Evolutionary conservation across 30 jellyfish, hydroid and myxozoan genomes (phyloP).

Genomic region (Cassiopea xamachana): DNA sequence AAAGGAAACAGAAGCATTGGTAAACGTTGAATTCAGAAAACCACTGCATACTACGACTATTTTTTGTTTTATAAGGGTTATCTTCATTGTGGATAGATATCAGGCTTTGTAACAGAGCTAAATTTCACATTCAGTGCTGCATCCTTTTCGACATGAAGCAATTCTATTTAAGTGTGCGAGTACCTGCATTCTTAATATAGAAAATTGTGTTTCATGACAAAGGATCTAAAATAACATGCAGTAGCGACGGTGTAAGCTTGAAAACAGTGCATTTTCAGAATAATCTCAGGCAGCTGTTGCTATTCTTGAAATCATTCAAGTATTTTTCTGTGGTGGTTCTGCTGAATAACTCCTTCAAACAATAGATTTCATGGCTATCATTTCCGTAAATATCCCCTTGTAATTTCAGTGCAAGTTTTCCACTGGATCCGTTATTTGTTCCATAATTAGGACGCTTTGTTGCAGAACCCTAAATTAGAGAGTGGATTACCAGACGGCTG

Average conservation of each 20-base stretch:
- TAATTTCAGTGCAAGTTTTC: background rate
- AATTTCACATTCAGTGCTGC: too few species aligned
- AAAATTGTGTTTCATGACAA: background rate
- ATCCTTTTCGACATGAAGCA: too few species aligned
- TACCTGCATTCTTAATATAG: background rate
- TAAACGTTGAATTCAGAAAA: too few species aligned
- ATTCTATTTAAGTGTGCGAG: background rate
- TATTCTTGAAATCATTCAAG: background rate
- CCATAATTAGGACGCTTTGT: background rate
- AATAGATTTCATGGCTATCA: background rate
- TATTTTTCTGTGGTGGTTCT: background rate
- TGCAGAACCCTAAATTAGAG: background rate
- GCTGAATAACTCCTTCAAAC: background rate
- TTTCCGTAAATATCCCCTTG: background rate
- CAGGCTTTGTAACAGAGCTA: too few species aligned
- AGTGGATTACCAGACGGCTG: background rate
- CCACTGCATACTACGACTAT: too few species aligned
- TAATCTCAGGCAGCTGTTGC: conserved; percentile 1
- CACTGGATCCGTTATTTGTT: background rate
- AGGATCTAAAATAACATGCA: background rate
- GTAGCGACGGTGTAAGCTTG: background rate
- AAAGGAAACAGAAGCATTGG: too few species aligned
- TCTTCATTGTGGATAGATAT: too few species aligned
- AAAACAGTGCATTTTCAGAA: background rate
- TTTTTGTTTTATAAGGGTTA: too few species aligned